phyloP scores from a whole-genome alignment of 1,140 invertebrate species.

The Eueides isabella region DNA sequence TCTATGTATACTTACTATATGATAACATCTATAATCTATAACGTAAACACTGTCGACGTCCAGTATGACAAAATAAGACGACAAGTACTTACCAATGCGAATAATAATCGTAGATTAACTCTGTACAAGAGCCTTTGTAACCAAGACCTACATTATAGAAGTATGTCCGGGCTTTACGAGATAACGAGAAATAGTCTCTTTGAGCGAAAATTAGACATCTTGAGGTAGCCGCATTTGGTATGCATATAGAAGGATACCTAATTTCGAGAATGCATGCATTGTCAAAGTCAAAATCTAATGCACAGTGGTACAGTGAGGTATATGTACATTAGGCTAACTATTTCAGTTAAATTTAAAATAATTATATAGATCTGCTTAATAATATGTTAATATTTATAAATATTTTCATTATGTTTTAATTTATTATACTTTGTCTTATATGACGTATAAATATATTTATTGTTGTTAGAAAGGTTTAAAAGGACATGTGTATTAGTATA shows the following conservation, averaged over 20 bases:
- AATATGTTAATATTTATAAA: background rate
- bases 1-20: no score
- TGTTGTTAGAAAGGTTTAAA: no score
- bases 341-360: background rate
- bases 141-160: slow-evolving; percentile 29
- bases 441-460: no score
- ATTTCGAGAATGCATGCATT: slow-evolving; percentile 5
- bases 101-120: slow-evolving; percentile 58
- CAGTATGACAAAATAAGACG: background rate
- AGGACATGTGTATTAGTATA: no score
- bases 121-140: slow-evolving; percentile 42
- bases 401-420: background rate
- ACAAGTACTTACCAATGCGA: background rate
- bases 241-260: slow-evolving; percentile 6
- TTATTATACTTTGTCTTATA: background rate
- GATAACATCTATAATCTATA: no score
- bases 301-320: background rate
- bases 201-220: slow-evolving; percentile 30
- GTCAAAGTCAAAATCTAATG: slow-evolving; percentile 2
- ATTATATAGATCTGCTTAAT: background rate
- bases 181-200: slow-evolving; percentile 33
- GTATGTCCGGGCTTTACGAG: slow-evolving; percentile 29
- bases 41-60: no score
- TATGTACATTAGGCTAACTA: background rate
- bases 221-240: slow-evolving; percentile 13